Evolutionary conservation across 2,113 vertebrate genomes (phyloP).

Genomic region (Corythornis cristatus): DNA sequence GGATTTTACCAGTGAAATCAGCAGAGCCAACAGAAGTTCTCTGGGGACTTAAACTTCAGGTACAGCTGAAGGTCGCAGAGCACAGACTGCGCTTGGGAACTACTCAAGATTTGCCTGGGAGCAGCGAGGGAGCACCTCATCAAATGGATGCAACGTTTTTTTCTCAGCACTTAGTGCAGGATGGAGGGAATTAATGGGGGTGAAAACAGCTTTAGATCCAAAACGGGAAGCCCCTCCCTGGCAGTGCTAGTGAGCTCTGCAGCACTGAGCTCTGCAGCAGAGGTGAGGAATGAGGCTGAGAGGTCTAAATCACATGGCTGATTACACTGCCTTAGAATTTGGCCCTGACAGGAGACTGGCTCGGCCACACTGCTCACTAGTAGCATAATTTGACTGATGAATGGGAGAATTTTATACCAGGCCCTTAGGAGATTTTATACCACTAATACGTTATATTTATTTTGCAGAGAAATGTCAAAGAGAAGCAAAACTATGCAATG

Average conservation of each 20-base stretch:
- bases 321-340: neutral
- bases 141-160: neutral
- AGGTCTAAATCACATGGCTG: constrained; percentile 14
- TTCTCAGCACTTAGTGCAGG: neutral
- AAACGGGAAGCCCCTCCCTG: neutral
- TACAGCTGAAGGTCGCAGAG: constrained; percentile 5
- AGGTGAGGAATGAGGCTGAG: constrained; percentile 28
- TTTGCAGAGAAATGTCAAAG: neutral
- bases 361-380: neutral
- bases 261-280: neutral
- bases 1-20: constrained; percentile 1
- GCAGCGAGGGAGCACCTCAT: neutral
- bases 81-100: neutral
- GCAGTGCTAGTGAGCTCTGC: neutral
- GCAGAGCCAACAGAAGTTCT: neutral
- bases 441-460: neutral
- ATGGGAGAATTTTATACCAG: neutral
- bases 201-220: neutral
- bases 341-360: neutral
- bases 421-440: neutral
- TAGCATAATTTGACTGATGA: neutral
- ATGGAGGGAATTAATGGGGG: neutral
- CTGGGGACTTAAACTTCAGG: neutral
- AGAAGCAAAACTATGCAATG: neutral
- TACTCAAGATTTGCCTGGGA: neutral